Conservation (phyloP, 2,113 vertebrate species). For the Cebidichthys violaceus region DNA sequence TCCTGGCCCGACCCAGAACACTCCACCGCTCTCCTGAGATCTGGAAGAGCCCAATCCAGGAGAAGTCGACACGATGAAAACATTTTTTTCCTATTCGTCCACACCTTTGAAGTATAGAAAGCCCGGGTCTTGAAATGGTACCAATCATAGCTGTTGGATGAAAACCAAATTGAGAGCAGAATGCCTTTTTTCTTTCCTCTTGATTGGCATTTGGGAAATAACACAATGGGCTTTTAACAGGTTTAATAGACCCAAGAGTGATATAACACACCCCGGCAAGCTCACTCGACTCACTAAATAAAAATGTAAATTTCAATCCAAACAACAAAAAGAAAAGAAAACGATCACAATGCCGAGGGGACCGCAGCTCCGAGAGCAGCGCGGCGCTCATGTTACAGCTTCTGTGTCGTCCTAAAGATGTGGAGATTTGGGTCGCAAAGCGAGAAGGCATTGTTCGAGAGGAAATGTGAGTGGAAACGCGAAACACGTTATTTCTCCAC, state of each 20-base stretch:
- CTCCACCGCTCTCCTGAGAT: conserved; percentile 69
- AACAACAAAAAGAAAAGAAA: conserved; percentile 46
- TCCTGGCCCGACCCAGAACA: conserved; percentile 69
- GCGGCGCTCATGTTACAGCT: conserved; percentile 3
- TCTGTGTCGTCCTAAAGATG: conserved; percentile 24
- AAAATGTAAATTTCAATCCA: conserved; percentile 62
- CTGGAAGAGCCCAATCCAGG: conserved; percentile 55
- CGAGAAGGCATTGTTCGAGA: conserved; percentile 3
- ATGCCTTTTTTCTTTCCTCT: conserved; percentile 1
- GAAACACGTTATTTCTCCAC: conserved; percentile 40
- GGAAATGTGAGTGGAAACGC: conserved; percentile 34
- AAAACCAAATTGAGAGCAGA: conserved; percentile 55
- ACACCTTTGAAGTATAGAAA: conserved; percentile 69
- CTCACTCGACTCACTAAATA: conserved; percentile 37
- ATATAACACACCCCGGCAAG: conserved; percentile 40
- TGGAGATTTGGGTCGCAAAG: conserved; percentile 13
- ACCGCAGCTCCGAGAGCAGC: not conserved
- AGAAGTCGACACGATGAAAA: conserved; percentile 49
- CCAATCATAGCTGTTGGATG: conserved; percentile 52
- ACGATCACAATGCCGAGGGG: conserved; percentile 25
- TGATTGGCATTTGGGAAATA: conserved; percentile 70
- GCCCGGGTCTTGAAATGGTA: conserved; percentile 40
- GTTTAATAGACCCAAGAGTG: conserved; percentile 70
- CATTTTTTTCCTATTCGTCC: conserved; percentile 39
- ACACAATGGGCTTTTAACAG: conserved; percentile 68